Base-by-base conservation (phyloP, 2,797 vertebrate genomes). In the Platyrinchus mystaceus region DNA sequence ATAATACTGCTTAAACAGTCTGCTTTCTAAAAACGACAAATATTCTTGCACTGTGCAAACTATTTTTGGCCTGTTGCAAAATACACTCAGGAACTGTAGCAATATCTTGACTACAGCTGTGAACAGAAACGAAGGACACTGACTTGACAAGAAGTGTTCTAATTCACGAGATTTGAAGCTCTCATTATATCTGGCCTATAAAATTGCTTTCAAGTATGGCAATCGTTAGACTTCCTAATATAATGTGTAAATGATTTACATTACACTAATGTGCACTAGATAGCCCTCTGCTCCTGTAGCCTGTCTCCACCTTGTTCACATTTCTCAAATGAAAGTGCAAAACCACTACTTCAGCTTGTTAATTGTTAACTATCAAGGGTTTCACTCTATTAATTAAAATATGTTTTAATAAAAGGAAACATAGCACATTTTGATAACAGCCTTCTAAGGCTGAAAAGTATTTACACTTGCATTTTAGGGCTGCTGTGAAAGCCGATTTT, bases 401-500 rank as follows among this genome's bases (percentile, higher is more conserved):
- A 97, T 96, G 95, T 96, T 97, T 97, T 97, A 96, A 95, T 96
- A 96, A 95, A 95, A 96, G 94, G 92, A 95, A 96, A 96, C 93
- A 85, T 30, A 90, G 93, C 85, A 92, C 96, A 97, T 97, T 98
- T 97, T 93, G 95, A 84, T 96, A 97, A 94, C 92, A 93, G 93
- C 94, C 84, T 96, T 93, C 97, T 94, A 91, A 97, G 95, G 96
- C 96, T 85, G 91, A 89, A 92, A 98, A 97, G 97, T 97, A 98
- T 98, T 98, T 97, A 98, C 97, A 97, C 96, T 98, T 98, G 97
- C 97, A 97, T 98, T 98, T 98, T 97, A 95, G 96, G 96, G 96
- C 96, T 97, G 95, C 97, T 97, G 97, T 98, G 97, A 98, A 98
- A 98, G 97, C 97, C 97, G 98, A 98, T 98, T 98, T 98, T 96